Evolutionary conservation across 2,113 vertebrate genomes (phyloP).

Genomic region (Mugil cephalus): DNA sequence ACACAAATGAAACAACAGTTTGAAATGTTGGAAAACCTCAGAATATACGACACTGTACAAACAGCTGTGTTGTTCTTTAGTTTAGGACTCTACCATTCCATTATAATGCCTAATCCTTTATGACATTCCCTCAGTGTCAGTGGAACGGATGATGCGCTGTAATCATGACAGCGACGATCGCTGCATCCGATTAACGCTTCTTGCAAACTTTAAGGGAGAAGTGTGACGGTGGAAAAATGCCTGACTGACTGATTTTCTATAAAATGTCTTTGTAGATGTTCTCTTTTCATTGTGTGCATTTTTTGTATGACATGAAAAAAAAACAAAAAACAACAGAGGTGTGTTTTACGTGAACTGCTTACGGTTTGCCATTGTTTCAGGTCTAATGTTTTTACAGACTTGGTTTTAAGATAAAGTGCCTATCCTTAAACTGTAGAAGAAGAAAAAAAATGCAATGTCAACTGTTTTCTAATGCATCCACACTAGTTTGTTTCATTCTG

Average conservation of each 20-base stretch:
- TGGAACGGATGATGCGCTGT: conserved; percentile 20
- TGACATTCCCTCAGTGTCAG: conserved; percentile 67
- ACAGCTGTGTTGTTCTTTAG: conserved; percentile 41
- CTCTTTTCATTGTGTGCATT: conserved; percentile 87
- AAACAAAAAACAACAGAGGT: conserved; percentile 8
- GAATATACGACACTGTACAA: conserved; percentile 45
- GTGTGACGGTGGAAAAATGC: conserved; percentile 56
- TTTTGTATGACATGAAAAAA: conserved; percentile 84
- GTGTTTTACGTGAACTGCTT: conserved; percentile 75
- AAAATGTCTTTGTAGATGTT: conserved; percentile 81
- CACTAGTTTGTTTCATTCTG: conserved; percentile 49
- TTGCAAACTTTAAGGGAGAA: conserved; percentile 65
- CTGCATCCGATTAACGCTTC: conserved; percentile 57
- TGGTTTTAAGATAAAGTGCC: conserved; percentile 94
- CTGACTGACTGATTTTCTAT: conserved; percentile 78
- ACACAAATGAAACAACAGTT: neutral
- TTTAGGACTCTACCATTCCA: conserved; percentile 65
- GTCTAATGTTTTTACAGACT: conserved; percentile 85
- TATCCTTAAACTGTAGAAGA: conserved; percentile 87
- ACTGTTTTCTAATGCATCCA: conserved; percentile 78
- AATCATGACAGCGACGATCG: conserved; percentile 22
- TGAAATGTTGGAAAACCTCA: conserved; percentile 29
- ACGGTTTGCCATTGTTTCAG: conserved; percentile 86
- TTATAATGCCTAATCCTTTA: conserved; percentile 56
- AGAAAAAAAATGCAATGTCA: conserved; percentile 82